Base-by-base conservation (phyloP, 2,797 vertebrate species). In the Chaetodon trifasciatus region DNA sequence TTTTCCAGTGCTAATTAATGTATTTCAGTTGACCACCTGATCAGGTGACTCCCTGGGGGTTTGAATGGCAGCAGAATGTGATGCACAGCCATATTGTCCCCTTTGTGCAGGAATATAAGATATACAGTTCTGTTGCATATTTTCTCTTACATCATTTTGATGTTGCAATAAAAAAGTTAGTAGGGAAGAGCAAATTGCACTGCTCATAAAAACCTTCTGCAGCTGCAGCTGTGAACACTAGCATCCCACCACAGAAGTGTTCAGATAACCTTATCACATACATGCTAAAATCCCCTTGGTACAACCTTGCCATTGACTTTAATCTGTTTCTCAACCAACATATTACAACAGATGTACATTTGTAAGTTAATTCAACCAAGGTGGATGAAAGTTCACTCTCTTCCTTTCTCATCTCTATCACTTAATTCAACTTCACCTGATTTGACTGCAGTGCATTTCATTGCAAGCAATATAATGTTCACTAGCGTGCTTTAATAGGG, bases 21-120 rank as follows among this genome's bases (percentile, higher is more conserved):
- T 88, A 82, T 87, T 76, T 86, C 79, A 90, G 69, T 35, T 79
- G 83, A 82, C 71, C 80, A 81, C 55, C 72, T 84, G 83, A 89
- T 89, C 87, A 75, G 83, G 66, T 58, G 79, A 68, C 63, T 71
- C 78, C 88, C 67, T 1, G 19, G 55, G 23, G 83, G 62, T 77
- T 71, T 64, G 53, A 70, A 77, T 28, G 70, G 63, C 65, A 42
- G 69, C 63, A 17, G 68, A 58, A 49, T 15, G 78, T 76, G 81
- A 90, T 74, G 37, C 62, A 85, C 44, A 64, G 84, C 75, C 62
- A 47, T 37, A 50, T 16, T 73, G 19, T 75, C 55, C 44, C 49
- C 32, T 11, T 19, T 46, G 40, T 74, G 70, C 46, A 44, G 40
- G 19, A 28, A 17, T 55, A 56, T 40, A 21, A 52, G 17, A 32